Base-by-base conservation (phyloP, 2,888 invertebrate species). In the Acronicta psi region DNA sequence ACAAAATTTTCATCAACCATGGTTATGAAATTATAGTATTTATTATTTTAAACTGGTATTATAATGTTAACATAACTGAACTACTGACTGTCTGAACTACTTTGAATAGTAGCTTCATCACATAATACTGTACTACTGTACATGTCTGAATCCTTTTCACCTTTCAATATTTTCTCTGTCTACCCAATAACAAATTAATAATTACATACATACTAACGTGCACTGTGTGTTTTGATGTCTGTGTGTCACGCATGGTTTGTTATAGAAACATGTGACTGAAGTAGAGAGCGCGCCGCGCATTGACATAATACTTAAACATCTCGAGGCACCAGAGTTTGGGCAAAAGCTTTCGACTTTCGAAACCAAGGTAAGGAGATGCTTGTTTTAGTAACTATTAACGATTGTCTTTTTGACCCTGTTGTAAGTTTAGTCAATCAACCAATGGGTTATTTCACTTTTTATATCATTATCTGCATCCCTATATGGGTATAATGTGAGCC, bases 281-380 rank as follows among this genome's bases (percentile, higher is more conserved):
- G 84, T 91, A 75, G 75, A 79, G 74, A 80, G 81, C 66, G 76
- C 83, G 64, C 85, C 86, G 46, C 89, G 92, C 51, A 81, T 92
- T 76, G 86, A 89, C 59, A 61, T 82, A 63, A 85, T 93, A 74
- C 81, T 93, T 73, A 90, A 87, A 81, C 88, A 84, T 72, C 79
- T 90, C 63, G 90, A 91, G 77, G 84, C 88, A 64, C 93, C 94
- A 64, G 94, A 94, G 80, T 94, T 90, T 85, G 90, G 85, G 79
- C 89, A 89, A 85, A 94, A 94, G 86, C 84, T 94, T 70, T 81
- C 83, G 78, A 83, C 75, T 86, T 93, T 89, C 79, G 93, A 92
- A 85, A 87, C 83, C 85, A 95, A 90, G 95, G 95, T 94, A 91
- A 95, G 93, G 82, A 79, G 41, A 49, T 17, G 47, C 41, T 38